These are phyloP conservation scores for Byasa hedistus DNA, from an alignment of 2,888 invertebrate species.

Conservation along the genomic window DNA sequence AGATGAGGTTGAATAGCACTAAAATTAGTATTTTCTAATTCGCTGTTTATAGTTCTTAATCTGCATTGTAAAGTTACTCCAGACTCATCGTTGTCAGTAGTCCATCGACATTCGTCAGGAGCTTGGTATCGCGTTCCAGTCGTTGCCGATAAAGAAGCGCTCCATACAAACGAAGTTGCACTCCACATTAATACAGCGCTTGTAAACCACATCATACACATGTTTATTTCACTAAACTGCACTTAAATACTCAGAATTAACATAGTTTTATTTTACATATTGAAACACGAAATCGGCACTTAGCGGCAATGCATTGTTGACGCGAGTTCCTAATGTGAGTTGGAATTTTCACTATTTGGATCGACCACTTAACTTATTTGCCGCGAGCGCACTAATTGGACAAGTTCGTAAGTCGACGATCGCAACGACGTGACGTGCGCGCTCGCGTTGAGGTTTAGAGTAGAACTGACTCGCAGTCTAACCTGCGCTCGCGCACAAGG, in stretches of 20 bases:
- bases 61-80: slow-evolving; percentile 87
- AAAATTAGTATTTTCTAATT: slow-evolving; percentile 89
- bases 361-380: slow-evolving; percentile 78
- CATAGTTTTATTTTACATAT: slow-evolving; percentile 69
- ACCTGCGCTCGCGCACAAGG: slow-evolving; percentile 82
- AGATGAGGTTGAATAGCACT: slow-evolving; percentile 91
- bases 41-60: slow-evolving; percentile 88
- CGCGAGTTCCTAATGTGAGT: slow-evolving; percentile 32
- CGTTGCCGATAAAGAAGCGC: slow-evolving; percentile 73
- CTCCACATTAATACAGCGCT: slow-evolving; percentile 68
- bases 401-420: slow-evolving; percentile 64
- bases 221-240: slow-evolving; percentile 63
- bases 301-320: slow-evolving; percentile 51
- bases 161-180: slow-evolving; percentile 62
- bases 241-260: slow-evolving; percentile 54
- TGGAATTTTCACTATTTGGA: slow-evolving; percentile 65
- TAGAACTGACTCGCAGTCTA: slow-evolving; percentile 74
- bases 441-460: slow-evolving; percentile 72
- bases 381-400: slow-evolving; percentile 78
- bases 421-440: slow-evolving; percentile 65
- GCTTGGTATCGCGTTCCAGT: slow-evolving; percentile 85
- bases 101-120: slow-evolving; percentile 90
- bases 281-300: slow-evolving; percentile 64
- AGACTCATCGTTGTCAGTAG: slow-evolving; percentile 83
- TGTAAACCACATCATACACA: slow-evolving; percentile 67